Percentiles rank a stretch among this genome's conserved stretches.
These are phyloP conservation scores for Acrocephalus arundinaceus DNA, from an alignment of 2,113 vertebrate species.

Conservation along the genomic window DNA sequence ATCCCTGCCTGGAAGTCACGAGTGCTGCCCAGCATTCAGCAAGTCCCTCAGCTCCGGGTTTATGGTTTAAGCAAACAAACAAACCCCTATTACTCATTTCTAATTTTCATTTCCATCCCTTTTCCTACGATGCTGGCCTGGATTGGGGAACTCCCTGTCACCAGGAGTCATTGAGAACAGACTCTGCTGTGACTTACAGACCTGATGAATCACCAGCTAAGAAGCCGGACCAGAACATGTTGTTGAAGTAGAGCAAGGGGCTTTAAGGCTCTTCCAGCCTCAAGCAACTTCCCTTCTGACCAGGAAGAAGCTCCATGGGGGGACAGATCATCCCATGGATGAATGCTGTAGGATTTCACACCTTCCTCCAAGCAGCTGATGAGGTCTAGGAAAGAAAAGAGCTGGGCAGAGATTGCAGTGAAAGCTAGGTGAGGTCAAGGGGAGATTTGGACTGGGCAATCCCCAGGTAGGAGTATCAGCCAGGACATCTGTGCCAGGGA, in stretches of 20 bases:
- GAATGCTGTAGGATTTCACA: neutral
- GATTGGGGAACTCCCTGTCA: neutral
- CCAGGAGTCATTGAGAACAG: neutral
- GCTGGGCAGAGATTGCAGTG: neutral
- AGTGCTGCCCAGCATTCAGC: neutral
- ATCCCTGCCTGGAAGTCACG: neutral
- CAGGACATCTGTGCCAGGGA: neutral
- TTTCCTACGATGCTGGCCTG: accelerated
- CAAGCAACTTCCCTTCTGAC: neutral
- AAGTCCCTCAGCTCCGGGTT: slow-evolving; percentile 7
- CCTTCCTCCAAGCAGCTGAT: neutral
- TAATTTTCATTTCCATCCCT: neutral
- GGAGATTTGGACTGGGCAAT: neutral
- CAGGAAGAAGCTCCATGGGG: neutral
- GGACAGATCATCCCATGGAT: neutral
- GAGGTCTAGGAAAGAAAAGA: neutral
- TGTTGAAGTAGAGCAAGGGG: neutral
- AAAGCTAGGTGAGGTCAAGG: neutral
- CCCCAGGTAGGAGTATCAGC: neutral
- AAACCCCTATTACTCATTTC: neutral
- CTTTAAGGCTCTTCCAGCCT: neutral
- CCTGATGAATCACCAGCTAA: neutral
- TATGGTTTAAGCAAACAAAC: slow-evolving; percentile 34
- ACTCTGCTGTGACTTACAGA: neutral
- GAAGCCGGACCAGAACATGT: neutral